phyloP scores from a whole-genome alignment of 2,888 invertebrate species.

The Leucoma salicis region DNA sequence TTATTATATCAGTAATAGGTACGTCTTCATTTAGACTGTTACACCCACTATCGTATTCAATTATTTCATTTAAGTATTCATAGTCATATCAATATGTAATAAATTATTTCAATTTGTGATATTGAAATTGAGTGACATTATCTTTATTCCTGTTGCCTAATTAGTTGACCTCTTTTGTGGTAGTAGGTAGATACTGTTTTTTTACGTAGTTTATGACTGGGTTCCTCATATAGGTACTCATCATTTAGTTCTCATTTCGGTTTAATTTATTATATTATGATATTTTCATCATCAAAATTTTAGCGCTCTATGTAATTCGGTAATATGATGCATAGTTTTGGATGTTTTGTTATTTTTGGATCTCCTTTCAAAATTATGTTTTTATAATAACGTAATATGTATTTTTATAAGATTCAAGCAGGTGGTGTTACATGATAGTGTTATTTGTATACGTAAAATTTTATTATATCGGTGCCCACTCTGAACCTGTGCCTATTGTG shows the following conservation, averaged over 20 bases:
- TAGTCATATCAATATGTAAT: constrained; percentile 8
- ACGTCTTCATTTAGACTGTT: constrained; percentile 38
- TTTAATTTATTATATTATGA: constrained; percentile 27
- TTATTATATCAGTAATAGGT: constrained; percentile 55
- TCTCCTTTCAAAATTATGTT: constrained; percentile 67
- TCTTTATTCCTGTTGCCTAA: not conserved
- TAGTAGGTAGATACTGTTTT: not conserved
- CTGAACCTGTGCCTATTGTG: not conserved
- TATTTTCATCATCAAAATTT: constrained; percentile 44
- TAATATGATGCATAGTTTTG: constrained; percentile 49
- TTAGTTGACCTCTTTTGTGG: not conserved
- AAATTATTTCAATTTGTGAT: constrained; percentile 9
- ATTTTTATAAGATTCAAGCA: constrained; percentile 51
- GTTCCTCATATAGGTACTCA: constrained; percentile 25
- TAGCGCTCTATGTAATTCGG: constrained; percentile 59
- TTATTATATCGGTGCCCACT: not conserved
- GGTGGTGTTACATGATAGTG: constrained; percentile 68
- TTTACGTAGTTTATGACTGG: not conserved
- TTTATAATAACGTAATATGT: constrained; percentile 38
- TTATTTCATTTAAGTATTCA: constrained; percentile 3
- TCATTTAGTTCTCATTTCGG: constrained; percentile 28
- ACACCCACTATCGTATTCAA: constrained; percentile 28
- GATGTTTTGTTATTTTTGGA: constrained; percentile 50
- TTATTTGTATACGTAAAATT: not conserved
- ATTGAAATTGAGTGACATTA: constrained; percentile 6